Evolutionary conservation across 1,140 invertebrate genomes (phyloP).

Genomic region (Sminthurides bifidus): DNA sequence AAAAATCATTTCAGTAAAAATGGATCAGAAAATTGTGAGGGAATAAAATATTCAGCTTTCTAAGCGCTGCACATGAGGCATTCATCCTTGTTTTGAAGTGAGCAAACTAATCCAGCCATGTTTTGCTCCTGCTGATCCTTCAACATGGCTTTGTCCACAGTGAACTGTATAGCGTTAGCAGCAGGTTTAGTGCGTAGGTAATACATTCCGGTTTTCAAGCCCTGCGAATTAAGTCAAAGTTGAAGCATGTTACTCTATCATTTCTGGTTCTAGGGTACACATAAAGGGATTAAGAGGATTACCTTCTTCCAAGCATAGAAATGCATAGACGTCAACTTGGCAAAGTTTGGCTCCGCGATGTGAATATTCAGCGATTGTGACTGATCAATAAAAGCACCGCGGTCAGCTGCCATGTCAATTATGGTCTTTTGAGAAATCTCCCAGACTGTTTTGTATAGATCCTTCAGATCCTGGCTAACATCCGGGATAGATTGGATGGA

Average conservation of each 20-base stretch:
- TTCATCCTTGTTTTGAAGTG: constrained; percentile 74
- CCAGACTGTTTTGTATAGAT: constrained; percentile 97
- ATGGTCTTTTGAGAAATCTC: constrained; percentile 91
- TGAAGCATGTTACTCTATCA: no score
- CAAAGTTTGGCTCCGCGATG: constrained; percentile 85
- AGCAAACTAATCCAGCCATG: constrained; percentile 70
- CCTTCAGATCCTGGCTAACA: constrained; percentile 81
- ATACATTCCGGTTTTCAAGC: constrained; percentile 98
- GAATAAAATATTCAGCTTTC: no score
- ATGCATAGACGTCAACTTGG: constrained; percentile 93
- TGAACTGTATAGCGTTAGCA: constrained; percentile 92
- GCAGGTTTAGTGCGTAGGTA: constrained; percentile 94
- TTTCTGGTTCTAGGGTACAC: no score
- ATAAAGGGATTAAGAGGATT: no score
- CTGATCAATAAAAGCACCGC: constrained; percentile 97
- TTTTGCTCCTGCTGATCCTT: constrained; percentile 42
- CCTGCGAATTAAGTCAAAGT: constrained; percentile 41
- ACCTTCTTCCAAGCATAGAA: constrained; percentile 94
- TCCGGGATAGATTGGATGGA: constrained; percentile 78
- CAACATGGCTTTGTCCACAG: constrained; percentile 81
- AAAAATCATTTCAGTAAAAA: no score
- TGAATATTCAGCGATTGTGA: constrained; percentile 96
- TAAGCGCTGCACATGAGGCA: constrained; percentile 42
- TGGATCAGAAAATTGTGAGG: no score
- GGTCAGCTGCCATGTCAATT: constrained; percentile 94